A percentile compares a stretch with the other conserved stretches of the same genome.
These are phyloP conservation scores for Alectoris magna DNA, from an alignment of 2,797 vertebrate genomes.

Conservation along the genomic window DNA sequence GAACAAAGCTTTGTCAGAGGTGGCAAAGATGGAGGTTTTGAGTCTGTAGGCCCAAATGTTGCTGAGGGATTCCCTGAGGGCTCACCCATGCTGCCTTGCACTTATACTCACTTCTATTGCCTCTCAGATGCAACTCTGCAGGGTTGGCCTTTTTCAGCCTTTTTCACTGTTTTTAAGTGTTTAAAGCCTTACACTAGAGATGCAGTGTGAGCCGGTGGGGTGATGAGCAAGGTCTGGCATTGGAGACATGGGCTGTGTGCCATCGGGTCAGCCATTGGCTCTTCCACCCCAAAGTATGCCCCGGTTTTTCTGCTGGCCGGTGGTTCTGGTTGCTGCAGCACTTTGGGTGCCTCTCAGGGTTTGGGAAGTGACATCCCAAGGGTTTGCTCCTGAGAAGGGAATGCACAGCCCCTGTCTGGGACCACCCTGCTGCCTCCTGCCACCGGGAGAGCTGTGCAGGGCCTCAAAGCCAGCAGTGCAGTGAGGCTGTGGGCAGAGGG, in stretches of 20 bases:
- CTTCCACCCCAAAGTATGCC: accelerated
- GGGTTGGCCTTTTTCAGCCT: neutral
- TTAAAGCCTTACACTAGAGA: neutral
- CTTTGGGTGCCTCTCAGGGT: neutral
- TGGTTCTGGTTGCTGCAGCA: neutral
- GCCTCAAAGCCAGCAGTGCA: accelerated
- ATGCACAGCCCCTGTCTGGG: accelerated
- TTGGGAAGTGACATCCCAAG: accelerated
- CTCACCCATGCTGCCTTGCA: accelerated
- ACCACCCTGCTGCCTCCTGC: too few species aligned
- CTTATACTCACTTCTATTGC: accelerated
- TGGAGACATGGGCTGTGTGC: neutral
- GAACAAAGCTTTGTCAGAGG: slow-evolving; percentile 76
- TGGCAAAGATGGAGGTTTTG: slow-evolving; percentile 39
- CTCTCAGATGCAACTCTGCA: neutral
- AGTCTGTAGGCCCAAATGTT: neutral
- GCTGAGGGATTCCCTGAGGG: accelerated
- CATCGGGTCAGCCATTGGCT: neutral
- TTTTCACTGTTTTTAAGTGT: neutral
- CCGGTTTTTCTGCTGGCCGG: neutral
- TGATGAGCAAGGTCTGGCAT: accelerated
- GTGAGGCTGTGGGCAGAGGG: neutral
- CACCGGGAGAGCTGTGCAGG: neutral
- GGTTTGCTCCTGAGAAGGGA: neutral
- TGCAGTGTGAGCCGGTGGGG: neutral